These are phyloP conservation scores for Stegana nigrithorax DNA, from an alignment of 2,888 invertebrate species.

Conservation along the genomic window DNA sequence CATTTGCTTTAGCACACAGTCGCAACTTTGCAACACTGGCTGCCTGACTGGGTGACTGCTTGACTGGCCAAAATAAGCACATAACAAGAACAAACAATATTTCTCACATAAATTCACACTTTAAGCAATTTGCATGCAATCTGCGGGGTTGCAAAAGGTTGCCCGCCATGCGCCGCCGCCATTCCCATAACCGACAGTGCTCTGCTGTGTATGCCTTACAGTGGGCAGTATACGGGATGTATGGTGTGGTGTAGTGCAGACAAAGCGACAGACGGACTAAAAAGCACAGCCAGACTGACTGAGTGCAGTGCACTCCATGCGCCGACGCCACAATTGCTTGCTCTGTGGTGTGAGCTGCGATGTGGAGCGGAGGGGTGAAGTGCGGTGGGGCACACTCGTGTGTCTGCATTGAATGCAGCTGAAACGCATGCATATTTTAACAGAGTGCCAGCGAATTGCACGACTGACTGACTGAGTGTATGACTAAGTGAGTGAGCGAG, in stretches of 20 bases:
- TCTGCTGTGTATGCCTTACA: conserved; percentile 15
- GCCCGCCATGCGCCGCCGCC: conserved; percentile 7
- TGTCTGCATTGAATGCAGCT: conserved; percentile 45
- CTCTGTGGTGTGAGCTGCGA: background rate
- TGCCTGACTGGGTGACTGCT: conserved; percentile 18
- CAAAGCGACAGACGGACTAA: conserved; percentile 24
- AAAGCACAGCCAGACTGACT: conserved; percentile 38
- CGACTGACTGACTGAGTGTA: background rate
- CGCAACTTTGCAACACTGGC: conserved; percentile 19
- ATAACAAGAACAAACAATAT: conserved; percentile 65
- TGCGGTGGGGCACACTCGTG: conserved; percentile 17
- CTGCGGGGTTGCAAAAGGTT: conserved; percentile 52
- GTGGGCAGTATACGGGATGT: background rate
- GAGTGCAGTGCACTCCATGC: conserved; percentile 48
- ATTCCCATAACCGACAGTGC: background rate
- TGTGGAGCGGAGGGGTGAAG: background rate
- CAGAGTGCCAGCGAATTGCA: conserved; percentile 22
- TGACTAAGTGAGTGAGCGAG: conserved; percentile 32
- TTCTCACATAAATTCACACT: conserved; percentile 70
- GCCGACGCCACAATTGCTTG: conserved; percentile 1
- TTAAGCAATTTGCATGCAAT: conserved; percentile 64
- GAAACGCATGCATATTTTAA: conserved; percentile 60
- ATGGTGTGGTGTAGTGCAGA: no score
- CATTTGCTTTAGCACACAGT: background rate
- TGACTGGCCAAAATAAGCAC: conserved; percentile 38